A percentile compares a stretch with the other conserved stretches of the same genome.
phyloP scores from a whole-genome alignment of 2,797 vertebrate species.

The Myotis planiceps region DNA sequence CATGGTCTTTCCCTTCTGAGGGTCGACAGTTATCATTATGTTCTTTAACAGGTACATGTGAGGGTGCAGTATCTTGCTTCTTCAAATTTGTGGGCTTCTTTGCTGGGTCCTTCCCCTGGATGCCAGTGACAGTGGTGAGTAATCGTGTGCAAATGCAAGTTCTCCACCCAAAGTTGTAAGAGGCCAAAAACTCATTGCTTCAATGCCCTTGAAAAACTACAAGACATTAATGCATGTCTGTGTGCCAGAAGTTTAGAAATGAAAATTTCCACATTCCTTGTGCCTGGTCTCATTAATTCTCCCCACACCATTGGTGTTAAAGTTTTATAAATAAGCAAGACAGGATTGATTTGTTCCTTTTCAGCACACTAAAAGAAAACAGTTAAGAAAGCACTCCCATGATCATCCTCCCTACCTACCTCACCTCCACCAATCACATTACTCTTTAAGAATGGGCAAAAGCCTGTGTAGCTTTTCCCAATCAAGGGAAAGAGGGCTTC shows the following conservation, averaged over 20 bases:
- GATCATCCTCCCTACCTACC: neutral
- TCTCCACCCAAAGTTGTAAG: conserved; percentile 3
- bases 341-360: conserved; percentile 75
- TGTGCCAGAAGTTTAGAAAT: conserved; percentile 66
- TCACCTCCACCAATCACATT: neutral
- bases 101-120: neutral
- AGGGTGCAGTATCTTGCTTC: neutral
- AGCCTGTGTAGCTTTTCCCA: conserved; percentile 28
- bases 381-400: conserved; percentile 58
- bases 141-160: conserved; percentile 47
- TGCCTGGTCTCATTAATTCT: conserved; percentile 68
- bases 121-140: neutral
- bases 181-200: conserved; percentile 58
- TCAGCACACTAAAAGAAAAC: conserved; percentile 73
- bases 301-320: conserved; percentile 55
- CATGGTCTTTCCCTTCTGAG: neutral
- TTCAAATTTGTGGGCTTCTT: neutral
- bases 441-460: conserved; percentile 18
- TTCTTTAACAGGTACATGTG: neutral
- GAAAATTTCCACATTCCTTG: conserved; percentile 62
- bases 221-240: conserved; percentile 21
- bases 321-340: conserved; percentile 79
- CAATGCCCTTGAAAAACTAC: conserved; percentile 20
- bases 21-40: accelerated
- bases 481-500: conserved; percentile 63